A percentile compares a stretch with the other conserved stretches of the same genome.
Conservation (phyloP, 2,888 invertebrate species). For the Papilio protenor region DNA sequence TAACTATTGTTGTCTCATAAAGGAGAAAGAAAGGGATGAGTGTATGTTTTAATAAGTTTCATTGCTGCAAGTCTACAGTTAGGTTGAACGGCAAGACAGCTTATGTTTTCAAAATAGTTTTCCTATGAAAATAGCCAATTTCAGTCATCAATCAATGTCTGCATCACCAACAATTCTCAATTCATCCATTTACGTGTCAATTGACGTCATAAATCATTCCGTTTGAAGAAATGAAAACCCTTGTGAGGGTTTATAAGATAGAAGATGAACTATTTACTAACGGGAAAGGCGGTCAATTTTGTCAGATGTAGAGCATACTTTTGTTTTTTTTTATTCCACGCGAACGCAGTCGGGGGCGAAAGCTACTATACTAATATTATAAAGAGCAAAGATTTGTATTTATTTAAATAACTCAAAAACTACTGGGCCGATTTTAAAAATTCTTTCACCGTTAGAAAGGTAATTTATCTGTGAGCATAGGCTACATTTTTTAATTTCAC, state of each 20-base stretch:
- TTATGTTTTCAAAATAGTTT: neutral
- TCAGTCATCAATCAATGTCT: constrained; percentile 14
- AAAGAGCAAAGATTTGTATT: too few species aligned
- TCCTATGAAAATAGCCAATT: neutral
- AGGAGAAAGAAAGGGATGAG: neutral
- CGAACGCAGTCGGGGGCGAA: too few species aligned
- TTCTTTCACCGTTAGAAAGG: too few species aligned
- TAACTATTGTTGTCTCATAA: neutral
- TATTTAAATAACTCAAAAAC: too few species aligned
- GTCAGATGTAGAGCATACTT: too few species aligned
- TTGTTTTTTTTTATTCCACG: too few species aligned
- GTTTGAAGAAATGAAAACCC: constrained; percentile 16
- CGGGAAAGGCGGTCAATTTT: neutral
- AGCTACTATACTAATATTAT: too few species aligned
- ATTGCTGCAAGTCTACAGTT: neutral
- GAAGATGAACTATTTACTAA: constrained; percentile 6
- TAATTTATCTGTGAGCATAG: too few species aligned
- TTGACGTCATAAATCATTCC: constrained; percentile 21
- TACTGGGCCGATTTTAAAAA: too few species aligned
- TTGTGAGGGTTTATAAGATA: neutral
- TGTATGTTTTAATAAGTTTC: neutral
- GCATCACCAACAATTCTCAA: constrained; percentile 15
- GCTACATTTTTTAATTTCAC: too few species aligned
- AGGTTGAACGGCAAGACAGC: neutral
- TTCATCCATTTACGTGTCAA: constrained; percentile 14